These are phyloP conservation scores for Halictus ligatus DNA, from an alignment of 2,888 invertebrate genomes.

Conservation along the genomic window DNA sequence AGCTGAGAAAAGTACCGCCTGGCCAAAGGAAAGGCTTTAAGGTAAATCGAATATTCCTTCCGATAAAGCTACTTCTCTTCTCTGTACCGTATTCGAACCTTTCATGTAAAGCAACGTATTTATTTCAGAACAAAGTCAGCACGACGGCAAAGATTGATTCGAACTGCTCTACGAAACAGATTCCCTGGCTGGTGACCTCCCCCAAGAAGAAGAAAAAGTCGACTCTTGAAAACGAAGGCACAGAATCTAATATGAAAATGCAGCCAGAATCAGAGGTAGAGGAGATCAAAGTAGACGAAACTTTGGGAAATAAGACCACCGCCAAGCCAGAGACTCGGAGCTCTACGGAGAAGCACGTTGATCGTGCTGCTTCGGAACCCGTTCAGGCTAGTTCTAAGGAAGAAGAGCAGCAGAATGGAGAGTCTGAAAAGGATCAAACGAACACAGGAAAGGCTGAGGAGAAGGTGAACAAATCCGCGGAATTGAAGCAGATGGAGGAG, in stretches of 20 bases:
- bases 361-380: conserved; percentile 32
- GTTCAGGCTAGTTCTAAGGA: conserved; percentile 5
- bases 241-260: conserved; percentile 56
- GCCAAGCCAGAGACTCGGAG: conserved; percentile 2
- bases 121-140: conserved; percentile 74
- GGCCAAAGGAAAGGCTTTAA: conserved; percentile 67
- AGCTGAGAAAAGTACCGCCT: conserved; percentile 62
- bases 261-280: conserved; percentile 69
- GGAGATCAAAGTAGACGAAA: conserved; percentile 59
- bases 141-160: conserved; percentile 59
- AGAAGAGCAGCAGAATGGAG: conserved; percentile 33
- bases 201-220: conserved; percentile 32
- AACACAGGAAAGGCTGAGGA: conserved; percentile 27
- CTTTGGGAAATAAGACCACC: conserved; percentile 55
- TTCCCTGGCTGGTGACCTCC: conserved; percentile 24
- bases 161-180: conserved; percentile 53
- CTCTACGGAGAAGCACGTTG: conserved; percentile 34
- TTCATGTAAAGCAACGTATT: not conserved
- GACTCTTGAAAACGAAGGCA: conserved; percentile 32
- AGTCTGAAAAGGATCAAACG: conserved; percentile 33
- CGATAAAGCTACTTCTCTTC: not conserved
- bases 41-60: conserved; percentile 59
- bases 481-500: conserved; percentile 54
- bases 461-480: conserved; percentile 29
- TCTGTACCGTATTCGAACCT: not conserved